Conservation (phyloP, 2,113 vertebrate genomes). For the Cyprinodon variegatus region DNA sequence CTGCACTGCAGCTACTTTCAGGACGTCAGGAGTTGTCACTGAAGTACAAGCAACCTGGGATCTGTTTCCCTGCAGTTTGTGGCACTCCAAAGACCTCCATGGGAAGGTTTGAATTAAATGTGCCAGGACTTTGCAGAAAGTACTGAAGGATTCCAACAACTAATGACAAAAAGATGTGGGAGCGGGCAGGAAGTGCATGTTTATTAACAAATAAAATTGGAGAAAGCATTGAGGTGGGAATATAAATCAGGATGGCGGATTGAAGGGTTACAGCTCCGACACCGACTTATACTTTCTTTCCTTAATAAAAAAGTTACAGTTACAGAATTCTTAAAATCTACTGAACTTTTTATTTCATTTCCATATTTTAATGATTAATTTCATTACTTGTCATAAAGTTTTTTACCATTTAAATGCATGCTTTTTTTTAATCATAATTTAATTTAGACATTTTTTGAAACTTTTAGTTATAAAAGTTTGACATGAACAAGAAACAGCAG, state of each 20-base stretch:
- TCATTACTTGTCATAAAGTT: not conserved
- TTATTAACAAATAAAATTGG: constrained; percentile 45
- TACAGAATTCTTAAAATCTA: not conserved
- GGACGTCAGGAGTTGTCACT: constrained; percentile 66
- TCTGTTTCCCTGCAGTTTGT: constrained; percentile 53
- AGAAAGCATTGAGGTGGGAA: constrained; percentile 21
- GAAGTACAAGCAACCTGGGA: constrained; percentile 59
- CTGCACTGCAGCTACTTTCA: constrained; percentile 52
- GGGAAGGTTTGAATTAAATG: constrained; percentile 56
- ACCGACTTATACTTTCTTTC: too few species aligned
- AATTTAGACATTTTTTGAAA: too few species aligned
- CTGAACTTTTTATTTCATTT: too few species aligned
- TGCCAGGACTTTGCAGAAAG: constrained; percentile 46
- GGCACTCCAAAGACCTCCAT: constrained; percentile 62
- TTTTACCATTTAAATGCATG: too few species aligned
- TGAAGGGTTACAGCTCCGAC: not conserved
- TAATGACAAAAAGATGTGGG: constrained; percentile 44
- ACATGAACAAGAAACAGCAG: too few species aligned
- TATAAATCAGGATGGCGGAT: constrained; percentile 17
- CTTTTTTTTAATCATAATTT: too few species aligned
- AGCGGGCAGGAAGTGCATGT: constrained; percentile 19
- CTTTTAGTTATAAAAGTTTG: too few species aligned
- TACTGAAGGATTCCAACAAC: constrained; percentile 38
- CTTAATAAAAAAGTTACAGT: not conserved
- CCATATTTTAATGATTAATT: not conserved